Base-by-base conservation (phyloP, 2,888 invertebrate genomes). In the Psylliodes chrysocephalus region DNA sequence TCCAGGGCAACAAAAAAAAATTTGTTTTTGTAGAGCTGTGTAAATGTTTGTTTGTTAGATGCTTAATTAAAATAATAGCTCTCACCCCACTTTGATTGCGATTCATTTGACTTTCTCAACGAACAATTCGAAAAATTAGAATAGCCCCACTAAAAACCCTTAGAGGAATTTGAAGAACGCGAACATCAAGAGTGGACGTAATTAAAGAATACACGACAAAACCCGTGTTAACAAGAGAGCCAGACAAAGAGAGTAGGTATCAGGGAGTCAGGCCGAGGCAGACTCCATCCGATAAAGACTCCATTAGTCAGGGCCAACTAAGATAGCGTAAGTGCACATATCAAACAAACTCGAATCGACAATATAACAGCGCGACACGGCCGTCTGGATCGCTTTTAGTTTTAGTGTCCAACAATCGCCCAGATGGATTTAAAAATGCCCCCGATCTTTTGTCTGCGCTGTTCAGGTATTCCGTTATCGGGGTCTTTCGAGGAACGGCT, bases 271-370 rank as follows among this genome's bases (percentile, higher is more conserved):
- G 71, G 73, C 71, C 71, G 69, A 75, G 69, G 65, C 65, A 73
- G 72, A 70, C 71, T 67, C 56, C 44, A 40, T 35, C 67, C 72
- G 79, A 80, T 80, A 80, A 79, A 78, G 78, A 76, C 76, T 79
- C 80, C 80, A 80, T 80, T 80, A 80, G 79, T 78, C 74, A 77
- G 76, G 73, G 72, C 73, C 73, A 74, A 73, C 73, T 71, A 65
- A 79, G 79, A 80, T 79, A 80, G 75, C 75, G 76, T 80, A 80
- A 80, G 79, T 80, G 79, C 79, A 79, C 75, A 70, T 78, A 78
- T 78, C 77, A 74, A 77, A 75, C 73, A 73, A 74, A 72, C 75
- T 75, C 70, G 73, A 70, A 71, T 73, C 69, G 73, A 73, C 71
- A 70, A 69, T 71, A 73, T 74, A 73, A 71, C 70, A 72, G 70